Percentiles rank a stretch among this genome's conserved stretches.
Conservation (phyloP, 2,888 invertebrate species). For the Cataglyphis altisquamis region DNA sequence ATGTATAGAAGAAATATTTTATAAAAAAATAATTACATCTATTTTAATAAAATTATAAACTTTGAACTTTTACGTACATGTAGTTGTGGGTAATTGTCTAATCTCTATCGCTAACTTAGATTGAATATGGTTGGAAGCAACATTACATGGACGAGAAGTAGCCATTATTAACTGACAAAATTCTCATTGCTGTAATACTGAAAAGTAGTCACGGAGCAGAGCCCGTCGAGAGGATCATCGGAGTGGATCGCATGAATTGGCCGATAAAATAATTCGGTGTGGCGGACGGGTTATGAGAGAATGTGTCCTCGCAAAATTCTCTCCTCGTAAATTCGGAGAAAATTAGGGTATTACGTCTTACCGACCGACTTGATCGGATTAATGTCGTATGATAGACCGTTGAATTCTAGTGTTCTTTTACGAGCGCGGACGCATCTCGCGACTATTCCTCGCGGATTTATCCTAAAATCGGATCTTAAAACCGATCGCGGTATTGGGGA, state of each 20-base stretch:
- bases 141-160: not conserved
- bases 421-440: conserved; percentile 9
- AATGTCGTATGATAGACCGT: conserved; percentile 20
- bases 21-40: not conserved
- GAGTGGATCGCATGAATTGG: not conserved
- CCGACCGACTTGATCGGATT: conserved; percentile 30
- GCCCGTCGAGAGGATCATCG: conserved; percentile 11
- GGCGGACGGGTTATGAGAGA: not conserved
- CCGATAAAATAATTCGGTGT: conserved; percentile 10
- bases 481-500: not conserved
- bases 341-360: conserved; percentile 35
- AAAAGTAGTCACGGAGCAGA: not conserved
- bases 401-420: conserved; percentile 15
- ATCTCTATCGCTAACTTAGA: not conserved
- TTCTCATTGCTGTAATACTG: not conserved
- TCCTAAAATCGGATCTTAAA: conserved; percentile 28
- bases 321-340: conserved; percentile 23
- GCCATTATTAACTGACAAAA: not conserved
- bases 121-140: not conserved
- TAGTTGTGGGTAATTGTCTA: not conserved
- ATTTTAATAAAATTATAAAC: not conserved
- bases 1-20: not conserved
- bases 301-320: conserved; percentile 28
- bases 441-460: not conserved
- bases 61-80: not conserved